Conservation (phyloP, 1,140 invertebrate genomes). For the Brachionus plicatilis region DNA sequence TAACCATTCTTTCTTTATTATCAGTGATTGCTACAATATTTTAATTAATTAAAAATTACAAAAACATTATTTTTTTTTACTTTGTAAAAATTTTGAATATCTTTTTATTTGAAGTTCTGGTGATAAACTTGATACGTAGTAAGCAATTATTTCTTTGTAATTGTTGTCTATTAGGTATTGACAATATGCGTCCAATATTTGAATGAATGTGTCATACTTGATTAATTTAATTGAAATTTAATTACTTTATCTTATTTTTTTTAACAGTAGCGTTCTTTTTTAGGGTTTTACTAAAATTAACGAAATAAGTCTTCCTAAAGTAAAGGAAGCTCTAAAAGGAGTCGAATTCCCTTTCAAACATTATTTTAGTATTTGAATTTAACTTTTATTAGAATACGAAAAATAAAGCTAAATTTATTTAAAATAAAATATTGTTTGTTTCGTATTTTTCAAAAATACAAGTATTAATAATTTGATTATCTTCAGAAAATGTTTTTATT, state of each 20-base stretch:
- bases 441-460: too few relatives aligned
- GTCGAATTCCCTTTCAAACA: too few relatives aligned
- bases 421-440: too few relatives aligned
- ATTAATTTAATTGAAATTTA: conserved; percentile 42
- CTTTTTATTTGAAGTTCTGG: conserved; percentile 65
- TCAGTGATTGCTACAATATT: conserved; percentile 34
- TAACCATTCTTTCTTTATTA: conserved; percentile 45
- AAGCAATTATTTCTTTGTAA: conserved; percentile 73
- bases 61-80: conserved; percentile 43
- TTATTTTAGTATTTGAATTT: too few relatives aligned
- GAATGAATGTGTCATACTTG: conserved; percentile 66
- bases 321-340: too few relatives aligned
- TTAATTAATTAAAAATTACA: background rate
- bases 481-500: too few relatives aligned
- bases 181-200: conserved; percentile 68
- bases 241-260: background rate
- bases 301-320: too few relatives aligned
- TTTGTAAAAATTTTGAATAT: conserved; percentile 73
- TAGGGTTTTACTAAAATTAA: too few relatives aligned
- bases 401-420: too few relatives aligned
- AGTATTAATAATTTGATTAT: too few relatives aligned
- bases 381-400: too few relatives aligned
- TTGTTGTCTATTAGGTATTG: conserved; percentile 66
- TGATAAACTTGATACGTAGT: conserved; percentile 73
- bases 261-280: background rate